These are phyloP conservation scores for Hypotaenidia philippensis DNA, from an alignment of 2,797 vertebrate species.

Conservation along the genomic window DNA sequence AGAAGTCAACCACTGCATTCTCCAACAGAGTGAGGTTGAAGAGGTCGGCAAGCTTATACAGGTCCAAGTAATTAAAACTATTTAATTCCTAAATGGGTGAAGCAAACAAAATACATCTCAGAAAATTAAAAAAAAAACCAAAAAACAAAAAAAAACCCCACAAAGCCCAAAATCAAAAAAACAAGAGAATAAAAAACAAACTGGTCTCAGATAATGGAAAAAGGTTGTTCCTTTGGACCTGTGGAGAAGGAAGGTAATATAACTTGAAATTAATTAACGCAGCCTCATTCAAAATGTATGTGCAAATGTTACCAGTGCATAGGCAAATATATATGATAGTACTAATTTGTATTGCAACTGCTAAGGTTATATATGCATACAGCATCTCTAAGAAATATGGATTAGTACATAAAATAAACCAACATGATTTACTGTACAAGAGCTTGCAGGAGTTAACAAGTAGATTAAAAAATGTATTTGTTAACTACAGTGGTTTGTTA, in stretches of 20 bases:
- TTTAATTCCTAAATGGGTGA: slow-evolving; percentile 90
- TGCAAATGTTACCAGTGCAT: not conserved
- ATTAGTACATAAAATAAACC: not conserved
- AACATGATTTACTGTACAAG: not conserved
- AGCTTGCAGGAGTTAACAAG: not conserved
- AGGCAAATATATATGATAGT: not conserved
- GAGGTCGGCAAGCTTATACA: slow-evolving; percentile 96
- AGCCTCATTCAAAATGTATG: slow-evolving; percentile 22
- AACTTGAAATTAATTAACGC: slow-evolving; percentile 30
- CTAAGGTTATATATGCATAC: not conserved
- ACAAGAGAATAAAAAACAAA: not conserved
- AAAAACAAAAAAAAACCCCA: too few relatives aligned
- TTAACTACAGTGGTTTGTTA: not conserved
- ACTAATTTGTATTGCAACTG: slow-evolving; percentile 7
- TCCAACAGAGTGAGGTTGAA: slow-evolving; percentile 96
- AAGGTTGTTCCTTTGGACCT: not conserved
- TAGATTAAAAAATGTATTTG: not conserved
- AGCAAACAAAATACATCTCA: slow-evolving; percentile 66
- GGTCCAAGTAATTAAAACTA: slow-evolving; percentile 96
- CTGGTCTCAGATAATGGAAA: not conserved
- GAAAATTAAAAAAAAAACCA: not conserved
- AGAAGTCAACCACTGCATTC: slow-evolving; percentile 93
- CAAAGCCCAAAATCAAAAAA: not conserved
- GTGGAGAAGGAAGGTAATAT: not conserved
- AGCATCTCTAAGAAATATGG: not conserved